phyloP scores from a whole-genome alignment of 2,888 invertebrate genomes.

The Mylabris sibirica region DNA sequence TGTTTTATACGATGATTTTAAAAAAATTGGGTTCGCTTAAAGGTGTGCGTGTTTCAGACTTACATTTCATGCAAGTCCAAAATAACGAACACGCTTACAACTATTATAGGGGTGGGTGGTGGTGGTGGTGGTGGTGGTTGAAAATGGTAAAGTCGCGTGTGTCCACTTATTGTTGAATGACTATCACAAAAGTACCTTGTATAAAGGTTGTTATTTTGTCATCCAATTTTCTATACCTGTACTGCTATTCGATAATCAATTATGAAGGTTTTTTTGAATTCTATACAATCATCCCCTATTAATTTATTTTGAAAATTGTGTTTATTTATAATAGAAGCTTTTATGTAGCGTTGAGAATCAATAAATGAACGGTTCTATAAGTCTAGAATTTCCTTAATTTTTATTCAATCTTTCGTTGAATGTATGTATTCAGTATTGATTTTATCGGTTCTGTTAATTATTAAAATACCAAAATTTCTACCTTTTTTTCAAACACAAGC shows the following conservation, averaged over 20 bases:
- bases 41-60: conserved; percentile 24
- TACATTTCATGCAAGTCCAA: conserved; percentile 40
- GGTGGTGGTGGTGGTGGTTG: too few relatives aligned
- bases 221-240: neutral
- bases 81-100: conserved; percentile 39
- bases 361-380: too few relatives aligned
- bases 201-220: neutral
- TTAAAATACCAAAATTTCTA: neutral
- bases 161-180: conserved; percentile 29
- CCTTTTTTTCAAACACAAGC: too few relatives aligned
- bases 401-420: neutral
- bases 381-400: neutral
- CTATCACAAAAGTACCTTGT: neutral
- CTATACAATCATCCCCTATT: too few relatives aligned
- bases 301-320: too few relatives aligned
- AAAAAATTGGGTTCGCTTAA: neutral
- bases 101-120: conserved; percentile 32
- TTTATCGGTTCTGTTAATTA: neutral
- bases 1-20: neutral
- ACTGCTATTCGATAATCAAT: neutral
- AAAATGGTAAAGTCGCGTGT: conserved; percentile 38
- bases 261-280: neutral
- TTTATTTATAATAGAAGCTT: too few relatives aligned
- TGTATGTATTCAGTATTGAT: neutral
- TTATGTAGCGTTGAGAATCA: too few relatives aligned